These are phyloP conservation scores for Solenopsis invicta DNA, from an alignment of 1,140 invertebrate genomes.

Conservation along the genomic window DNA sequence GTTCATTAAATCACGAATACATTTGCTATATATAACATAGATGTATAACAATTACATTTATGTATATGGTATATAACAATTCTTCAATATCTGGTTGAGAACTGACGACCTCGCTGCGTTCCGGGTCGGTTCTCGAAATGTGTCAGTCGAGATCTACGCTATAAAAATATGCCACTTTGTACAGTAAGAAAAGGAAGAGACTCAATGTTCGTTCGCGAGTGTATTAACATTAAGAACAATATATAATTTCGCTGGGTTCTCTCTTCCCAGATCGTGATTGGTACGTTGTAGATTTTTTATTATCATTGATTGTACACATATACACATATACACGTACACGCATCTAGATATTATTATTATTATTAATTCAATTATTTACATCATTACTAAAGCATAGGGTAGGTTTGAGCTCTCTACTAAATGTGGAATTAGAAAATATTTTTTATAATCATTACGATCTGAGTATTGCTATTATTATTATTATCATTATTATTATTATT, in stretches of 20 bases:
- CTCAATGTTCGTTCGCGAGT: conserved; percentile 67
- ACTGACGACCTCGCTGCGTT: background rate
- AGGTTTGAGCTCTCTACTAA: conserved; percentile 85
- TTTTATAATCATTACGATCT: conserved; percentile 85
- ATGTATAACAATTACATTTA: no score
- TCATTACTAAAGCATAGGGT: conserved; percentile 70
- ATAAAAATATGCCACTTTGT: conserved; percentile 68
- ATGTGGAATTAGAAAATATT: conserved; percentile 84
- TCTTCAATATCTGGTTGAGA: no score
- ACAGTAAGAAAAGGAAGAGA: conserved; percentile 51
- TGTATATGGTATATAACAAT: no score
- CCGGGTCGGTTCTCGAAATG: background rate
- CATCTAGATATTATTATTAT: conserved; percentile 57
- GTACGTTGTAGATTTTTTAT: conserved; percentile 69
- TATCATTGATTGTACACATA: conserved; percentile 40
- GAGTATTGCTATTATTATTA: conserved; percentile 84
- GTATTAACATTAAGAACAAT: conserved; percentile 72
- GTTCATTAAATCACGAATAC: no score
- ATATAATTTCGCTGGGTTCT: conserved; percentile 81
- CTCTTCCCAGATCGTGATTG: conserved; percentile 74
- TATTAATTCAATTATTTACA: conserved; percentile 69
- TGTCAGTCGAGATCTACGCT: conserved; percentile 15
- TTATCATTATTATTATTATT: conserved; percentile 12
- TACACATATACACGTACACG: conserved; percentile 9
- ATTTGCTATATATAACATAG: no score